Evolutionary conservation across 1,140 invertebrate genomes (phyloP).

Genomic region (Ylistrum balloti): DNA sequence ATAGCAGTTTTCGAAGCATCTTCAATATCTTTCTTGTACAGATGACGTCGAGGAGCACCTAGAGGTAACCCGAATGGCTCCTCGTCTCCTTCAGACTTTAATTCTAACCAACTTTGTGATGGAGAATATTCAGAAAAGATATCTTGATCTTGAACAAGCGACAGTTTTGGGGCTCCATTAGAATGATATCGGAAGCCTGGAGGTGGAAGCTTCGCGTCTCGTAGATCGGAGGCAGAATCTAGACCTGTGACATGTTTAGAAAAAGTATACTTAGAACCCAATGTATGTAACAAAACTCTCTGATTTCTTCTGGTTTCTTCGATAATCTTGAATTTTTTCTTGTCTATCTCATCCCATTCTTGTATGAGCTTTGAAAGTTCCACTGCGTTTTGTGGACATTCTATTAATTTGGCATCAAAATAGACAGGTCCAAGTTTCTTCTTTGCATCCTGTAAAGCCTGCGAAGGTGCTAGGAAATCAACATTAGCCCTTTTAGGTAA

Average conservation of each 20-base stretch:
- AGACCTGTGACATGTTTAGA: slow-evolving; percentile 17
- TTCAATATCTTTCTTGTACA: not conserved
- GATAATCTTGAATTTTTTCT: slow-evolving; percentile 47
- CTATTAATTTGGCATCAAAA: slow-evolving; percentile 60
- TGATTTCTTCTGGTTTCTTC: slow-evolving; percentile 54
- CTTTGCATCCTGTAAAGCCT: slow-evolving; percentile 59
- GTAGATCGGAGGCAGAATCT: not conserved
- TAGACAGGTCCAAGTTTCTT: slow-evolving; percentile 59
- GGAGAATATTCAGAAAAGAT: not conserved
- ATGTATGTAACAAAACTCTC: slow-evolving; percentile 54
- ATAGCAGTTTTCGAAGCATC: not conserved
- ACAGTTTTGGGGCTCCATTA: slow-evolving; percentile 57
- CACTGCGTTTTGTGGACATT: slow-evolving; percentile 66
- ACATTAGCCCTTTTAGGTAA: slow-evolving; percentile 40
- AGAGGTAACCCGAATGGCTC: not conserved
- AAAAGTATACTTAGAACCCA: slow-evolving; percentile 45
- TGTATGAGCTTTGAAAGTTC: slow-evolving; percentile 61
- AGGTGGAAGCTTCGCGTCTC: slow-evolving; percentile 56
- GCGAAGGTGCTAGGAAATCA: slow-evolving; percentile 55
- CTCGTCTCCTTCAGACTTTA: not conserved
- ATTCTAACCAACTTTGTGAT: not conserved
- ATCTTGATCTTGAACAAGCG: not conserved
- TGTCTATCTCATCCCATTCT: slow-evolving; percentile 58
- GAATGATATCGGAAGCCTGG: slow-evolving; percentile 64
- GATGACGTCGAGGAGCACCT: not conserved